Evolutionary conservation across 2,888 invertebrate genomes (phyloP), one percentile per base, ranked within the genome.

Genomic region (Cetonia aurata): DNA sequence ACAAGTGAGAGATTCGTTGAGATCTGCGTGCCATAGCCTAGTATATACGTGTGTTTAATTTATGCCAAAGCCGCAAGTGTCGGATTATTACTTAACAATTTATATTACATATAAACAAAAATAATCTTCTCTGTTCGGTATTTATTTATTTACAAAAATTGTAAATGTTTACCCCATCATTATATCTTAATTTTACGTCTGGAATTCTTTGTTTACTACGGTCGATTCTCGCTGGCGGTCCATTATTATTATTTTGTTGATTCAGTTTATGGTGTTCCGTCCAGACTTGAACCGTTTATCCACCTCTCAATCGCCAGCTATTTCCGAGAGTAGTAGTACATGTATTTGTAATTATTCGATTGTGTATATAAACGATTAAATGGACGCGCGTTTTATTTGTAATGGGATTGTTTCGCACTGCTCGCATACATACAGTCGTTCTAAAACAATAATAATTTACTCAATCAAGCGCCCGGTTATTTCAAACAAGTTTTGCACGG

Each of bases 101-200:
- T 71, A 71, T 71, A 68, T 62, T 68, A 68, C 62, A 57, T 55
- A 59, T 68, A 71, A 71, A 71, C 68, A 71, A 71, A 70, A 71
- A 71, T 71, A 71, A 71, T 67, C 68, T 48, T 17, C 59, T 60
- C 60, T 57, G 59, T 67, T 67, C 59, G 44, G 44, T 67, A 68
- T 68, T 71, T 71, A 71, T 71, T 71, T 71, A 71, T 67, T 71
- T 71, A 71, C 68, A 59, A 71, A 68, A 60, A 46, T 53, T 55
- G 62, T 71, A 71, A 71, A 71, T 68, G 62, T 71, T 71, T 71
- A 68, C 44, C 41, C 53, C 68, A 25, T 57, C 62, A 68, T 71
- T 68, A 71, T 70, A 71, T 62, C 68, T 60, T 52, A 71, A 71
- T 71, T 71, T 67, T 71, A 71, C 67, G 71, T 62, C 67, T 67